These are phyloP conservation scores for Amphipyra berbera DNA, from an alignment of 2,888 invertebrate species.

Conservation along the genomic window DNA sequence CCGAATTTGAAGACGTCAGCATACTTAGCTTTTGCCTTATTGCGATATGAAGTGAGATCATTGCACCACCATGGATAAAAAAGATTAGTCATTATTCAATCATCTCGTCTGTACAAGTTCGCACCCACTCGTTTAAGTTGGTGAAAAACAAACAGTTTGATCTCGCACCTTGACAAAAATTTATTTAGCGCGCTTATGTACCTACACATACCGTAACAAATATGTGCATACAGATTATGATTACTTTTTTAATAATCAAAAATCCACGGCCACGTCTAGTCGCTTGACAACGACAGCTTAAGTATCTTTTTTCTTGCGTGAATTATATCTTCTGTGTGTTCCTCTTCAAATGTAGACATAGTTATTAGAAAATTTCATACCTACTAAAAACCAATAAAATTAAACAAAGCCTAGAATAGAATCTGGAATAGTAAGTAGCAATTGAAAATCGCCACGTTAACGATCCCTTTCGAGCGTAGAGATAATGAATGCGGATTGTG, in stretches of 20 bases:
- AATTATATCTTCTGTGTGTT: conserved; percentile 10
- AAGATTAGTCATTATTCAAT: conserved; percentile 71
- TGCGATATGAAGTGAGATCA: conserved; percentile 65
- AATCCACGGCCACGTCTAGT: conserved; percentile 41
- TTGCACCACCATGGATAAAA: conserved; percentile 73
- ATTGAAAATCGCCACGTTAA: conserved; percentile 31
- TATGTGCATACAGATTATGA: conserved; percentile 30
- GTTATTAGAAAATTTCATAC: conserved; percentile 16
- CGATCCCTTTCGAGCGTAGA: conserved; percentile 24
- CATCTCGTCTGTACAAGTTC: conserved; percentile 63
- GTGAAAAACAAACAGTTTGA: conserved; percentile 68
- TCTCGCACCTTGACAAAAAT: conserved; percentile 65
- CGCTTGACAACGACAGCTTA: conserved; percentile 12
- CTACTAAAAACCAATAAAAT: conserved; percentile 17
- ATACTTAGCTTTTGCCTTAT: conserved; percentile 39
- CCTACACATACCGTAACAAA: conserved; percentile 41
- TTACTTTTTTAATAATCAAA: conserved; percentile 49
- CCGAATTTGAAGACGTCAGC: conserved; percentile 52
- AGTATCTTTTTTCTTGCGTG: conserved; percentile 33
- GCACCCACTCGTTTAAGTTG: conserved; percentile 66
- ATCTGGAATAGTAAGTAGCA: conserved; percentile 27
- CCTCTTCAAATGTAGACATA: not conserved
- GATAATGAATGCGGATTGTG: conserved; percentile 31
- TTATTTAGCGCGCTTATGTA: conserved; percentile 54
- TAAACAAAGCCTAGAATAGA: conserved; percentile 24